These are phyloP conservation scores for Dendrolimus punctatus DNA, from an alignment of 1,140 invertebrate species.

Conservation along the genomic window DNA sequence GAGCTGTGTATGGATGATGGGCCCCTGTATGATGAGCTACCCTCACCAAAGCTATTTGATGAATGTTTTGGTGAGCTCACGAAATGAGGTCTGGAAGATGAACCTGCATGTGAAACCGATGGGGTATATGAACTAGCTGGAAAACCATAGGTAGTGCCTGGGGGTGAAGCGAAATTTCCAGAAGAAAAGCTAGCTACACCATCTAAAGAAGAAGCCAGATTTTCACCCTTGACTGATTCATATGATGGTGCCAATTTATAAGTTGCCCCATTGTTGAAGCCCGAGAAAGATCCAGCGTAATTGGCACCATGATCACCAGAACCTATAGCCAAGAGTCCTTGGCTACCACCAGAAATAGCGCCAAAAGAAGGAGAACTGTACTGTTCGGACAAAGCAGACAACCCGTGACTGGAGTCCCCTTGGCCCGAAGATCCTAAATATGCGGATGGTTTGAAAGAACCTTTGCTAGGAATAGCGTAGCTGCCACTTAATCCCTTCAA, in stretches of 20 bases:
- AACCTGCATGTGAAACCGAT: conserved; percentile 34
- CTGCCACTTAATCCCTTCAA: conserved; percentile 31
- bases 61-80: conserved; percentile 34
- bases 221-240: conserved; percentile 41
- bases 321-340: conserved; percentile 28
- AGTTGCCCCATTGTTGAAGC: conserved; percentile 34
- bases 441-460: conserved; percentile 55
- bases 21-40: conserved; percentile 39
- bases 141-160: conserved; percentile 35
- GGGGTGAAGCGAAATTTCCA: conserved; percentile 40
- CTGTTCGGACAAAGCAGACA: conserved; percentile 32
- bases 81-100: conserved; percentile 47
- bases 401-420: conserved; percentile 37
- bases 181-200: conserved; percentile 45
- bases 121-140: conserved; percentile 34
- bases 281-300: conserved; percentile 34
- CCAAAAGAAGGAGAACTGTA: conserved; percentile 45
- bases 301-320: conserved; percentile 37
- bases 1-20: conserved; percentile 37
- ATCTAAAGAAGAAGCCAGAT: conserved; percentile 39
- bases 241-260: conserved; percentile 41
- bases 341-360: conserved; percentile 28
- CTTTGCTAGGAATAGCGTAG: conserved; percentile 41
- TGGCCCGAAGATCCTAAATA: conserved; percentile 50
- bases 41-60: conserved; percentile 33